Base-by-base conservation (phyloP, 1,140 invertebrate species). In the Plodia interpunctella region DNA sequence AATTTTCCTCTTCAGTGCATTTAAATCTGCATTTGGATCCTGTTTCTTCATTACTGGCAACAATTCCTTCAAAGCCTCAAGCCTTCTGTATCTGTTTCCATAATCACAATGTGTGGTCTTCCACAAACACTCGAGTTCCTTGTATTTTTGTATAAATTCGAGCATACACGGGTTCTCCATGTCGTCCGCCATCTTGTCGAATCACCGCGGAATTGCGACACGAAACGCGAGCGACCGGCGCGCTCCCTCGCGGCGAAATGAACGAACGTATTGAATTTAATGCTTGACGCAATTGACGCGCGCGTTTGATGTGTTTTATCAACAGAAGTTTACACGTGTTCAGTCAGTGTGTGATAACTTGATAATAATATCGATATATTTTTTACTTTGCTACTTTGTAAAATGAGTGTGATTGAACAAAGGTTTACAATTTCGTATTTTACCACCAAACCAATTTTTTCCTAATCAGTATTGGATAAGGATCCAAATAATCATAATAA, bases 141-240 rank as follows among this genome's bases (percentile, higher is more conserved):
- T 52, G 20, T 52, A 52, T 52, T 19, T 52, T 52, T 52, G 3
- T 20, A 52, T 52, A 25, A 52, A 21, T n/a, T 52, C 51, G 10
- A 18, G 5, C 51, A 52, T 52, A 20, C 21, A 18, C 18, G 3
- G 5, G 18, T 21, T 18, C 21, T 10, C 17, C 10, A 11, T 11
- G 18, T 4, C 15, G 5, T 2, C 1, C 51, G 18, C 51, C 51
- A 55, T 55, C 38, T 55, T 38, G 35, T 19, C 10, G 2, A 11
- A 35, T 13, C 5, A 30, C 4, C 28, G 8, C 32, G 32, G 13
- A 35, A 35, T 9, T 6, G 32, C 32, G 32, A 35, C 32, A 13
- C 13, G 10, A 35, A 13, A 5, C 32, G 9, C 13, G 32, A 35
- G 10, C 32, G 32, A 9, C 32, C 32, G 32, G 32, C 32, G 4